phyloP scores from a whole-genome alignment of 2,113 vertebrate genomes.

The Mugil cephalus region DNA sequence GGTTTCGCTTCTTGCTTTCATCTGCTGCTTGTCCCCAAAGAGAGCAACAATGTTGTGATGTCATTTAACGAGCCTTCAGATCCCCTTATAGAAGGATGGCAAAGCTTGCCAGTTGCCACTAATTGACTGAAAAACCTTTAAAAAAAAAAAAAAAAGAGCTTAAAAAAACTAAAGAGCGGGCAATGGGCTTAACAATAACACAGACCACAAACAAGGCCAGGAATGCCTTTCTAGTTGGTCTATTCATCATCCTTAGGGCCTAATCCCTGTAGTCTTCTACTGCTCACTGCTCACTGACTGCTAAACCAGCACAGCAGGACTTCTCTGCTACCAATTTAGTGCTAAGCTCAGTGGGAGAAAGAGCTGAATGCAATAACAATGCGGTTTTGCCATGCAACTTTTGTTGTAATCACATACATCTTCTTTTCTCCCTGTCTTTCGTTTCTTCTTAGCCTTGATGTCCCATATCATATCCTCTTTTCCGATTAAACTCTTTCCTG shows the following conservation, averaged over 20 bases:
- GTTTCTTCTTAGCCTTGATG: constrained; percentile 18
- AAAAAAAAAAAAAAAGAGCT: constrained; percentile 42
- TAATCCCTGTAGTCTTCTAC: constrained; percentile 56
- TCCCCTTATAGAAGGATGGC: constrained; percentile 71
- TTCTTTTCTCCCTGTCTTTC: constrained; percentile 31
- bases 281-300: constrained; percentile 61
- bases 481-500: constrained; percentile 13
- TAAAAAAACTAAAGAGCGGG: constrained; percentile 64
- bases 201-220: constrained; percentile 75
- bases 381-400: constrained; percentile 66
- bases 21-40: constrained; percentile 79
- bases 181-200: constrained; percentile 76
- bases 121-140: constrained; percentile 75
- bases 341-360: constrained; percentile 64
- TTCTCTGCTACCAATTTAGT: constrained; percentile 77
- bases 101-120: constrained; percentile 75
- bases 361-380: constrained; percentile 66
- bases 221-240: constrained; percentile 75
- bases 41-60: constrained; percentile 80
- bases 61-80: constrained; percentile 80
- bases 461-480: constrained; percentile 39
- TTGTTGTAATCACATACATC: constrained; percentile 56
- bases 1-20: constrained; percentile 79
- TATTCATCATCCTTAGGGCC: constrained; percentile 75
- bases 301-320: constrained; percentile 66